Conservation (phyloP, 2,888 invertebrate genomes). For the Drosophila atripex region DNA sequence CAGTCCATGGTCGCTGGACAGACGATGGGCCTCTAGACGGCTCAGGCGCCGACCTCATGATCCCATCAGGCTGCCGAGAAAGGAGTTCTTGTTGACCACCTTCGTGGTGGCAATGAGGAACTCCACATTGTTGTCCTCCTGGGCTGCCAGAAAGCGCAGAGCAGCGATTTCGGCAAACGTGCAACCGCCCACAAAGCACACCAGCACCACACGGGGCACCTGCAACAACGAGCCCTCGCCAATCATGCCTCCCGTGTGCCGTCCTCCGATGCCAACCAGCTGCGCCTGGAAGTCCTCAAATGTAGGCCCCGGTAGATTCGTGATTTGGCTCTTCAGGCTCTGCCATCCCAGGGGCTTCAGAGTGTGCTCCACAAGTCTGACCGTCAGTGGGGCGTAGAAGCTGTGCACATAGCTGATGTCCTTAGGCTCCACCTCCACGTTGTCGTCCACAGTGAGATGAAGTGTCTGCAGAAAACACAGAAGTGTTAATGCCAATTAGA, state of each 20-base stretch:
- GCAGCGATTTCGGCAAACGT: constrained; percentile 97
- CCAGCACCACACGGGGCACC: constrained; percentile 88
- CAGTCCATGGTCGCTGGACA: constrained; percentile 55
- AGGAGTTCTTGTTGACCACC: constrained; percentile 94
- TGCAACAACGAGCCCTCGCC: constrained; percentile 85
- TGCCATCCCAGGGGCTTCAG: constrained; percentile 91
- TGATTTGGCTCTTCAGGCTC: constrained; percentile 92
- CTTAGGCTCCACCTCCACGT: constrained; percentile 91
- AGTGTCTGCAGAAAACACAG: constrained; percentile 85
- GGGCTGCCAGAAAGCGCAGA: constrained; percentile 89
- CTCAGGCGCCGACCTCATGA: constrained; percentile 60
- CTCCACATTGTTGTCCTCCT: constrained; percentile 93
- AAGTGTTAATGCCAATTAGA: too few relatives aligned
- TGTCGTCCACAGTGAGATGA: constrained; percentile 94
- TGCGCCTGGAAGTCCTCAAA: constrained; percentile 87
- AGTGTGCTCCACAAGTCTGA: constrained; percentile 92
- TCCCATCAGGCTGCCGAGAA: constrained; percentile 89
- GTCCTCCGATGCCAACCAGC: constrained; percentile 86
- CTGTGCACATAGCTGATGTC: constrained; percentile 97
- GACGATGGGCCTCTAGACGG: constrained; percentile 59
- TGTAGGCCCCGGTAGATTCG: constrained; percentile 89
- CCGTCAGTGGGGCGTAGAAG: constrained; percentile 96
- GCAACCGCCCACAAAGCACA: constrained; percentile 98
- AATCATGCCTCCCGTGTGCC: constrained; percentile 86
- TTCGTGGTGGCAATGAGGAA: constrained; percentile 96